Conservation (phyloP, 1,140 invertebrate genomes). For the Lasioglossum baleicum region DNA sequence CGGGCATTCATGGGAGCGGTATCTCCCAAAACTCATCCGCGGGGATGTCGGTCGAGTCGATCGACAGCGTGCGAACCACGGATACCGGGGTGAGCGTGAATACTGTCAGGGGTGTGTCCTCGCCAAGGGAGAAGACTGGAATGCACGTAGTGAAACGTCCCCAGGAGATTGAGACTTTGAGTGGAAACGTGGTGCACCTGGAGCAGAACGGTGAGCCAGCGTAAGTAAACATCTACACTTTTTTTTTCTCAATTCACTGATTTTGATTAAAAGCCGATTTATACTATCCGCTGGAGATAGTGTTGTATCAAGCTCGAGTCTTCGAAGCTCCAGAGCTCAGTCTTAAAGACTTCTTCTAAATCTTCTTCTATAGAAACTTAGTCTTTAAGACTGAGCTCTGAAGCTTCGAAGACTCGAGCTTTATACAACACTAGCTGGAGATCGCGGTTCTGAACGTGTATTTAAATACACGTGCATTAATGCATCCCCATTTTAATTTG, state of each 20-base stretch:
- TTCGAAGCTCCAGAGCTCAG: too few relatives aligned
- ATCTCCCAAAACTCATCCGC: conserved; percentile 70
- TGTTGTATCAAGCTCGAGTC: too few relatives aligned
- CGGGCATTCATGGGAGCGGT: conserved; percentile 65
- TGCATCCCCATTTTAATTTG: too few relatives aligned
- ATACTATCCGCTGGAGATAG: too few relatives aligned
- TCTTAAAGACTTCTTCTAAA: too few relatives aligned
- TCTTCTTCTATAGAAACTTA: too few relatives aligned
- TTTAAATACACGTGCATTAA: too few relatives aligned
- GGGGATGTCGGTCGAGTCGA: conserved; percentile 68
- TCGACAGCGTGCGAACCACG: conserved; percentile 71
- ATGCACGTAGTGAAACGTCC: conserved; percentile 72
- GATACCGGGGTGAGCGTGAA: conserved; percentile 78
- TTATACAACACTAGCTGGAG: too few relatives aligned
- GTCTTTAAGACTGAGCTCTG: too few relatives aligned
- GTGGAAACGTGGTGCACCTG: conserved; percentile 73
- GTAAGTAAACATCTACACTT: conserved; percentile 65
- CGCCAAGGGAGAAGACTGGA: conserved; percentile 73
- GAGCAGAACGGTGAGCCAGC: conserved; percentile 74
- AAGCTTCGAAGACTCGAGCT: too few relatives aligned
- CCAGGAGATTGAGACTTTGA: conserved; percentile 77
- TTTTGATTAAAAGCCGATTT: neutral
- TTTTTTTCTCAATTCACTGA: neutral
- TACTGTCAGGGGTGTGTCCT: conserved; percentile 75
- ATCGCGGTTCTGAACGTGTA: too few relatives aligned